These are phyloP conservation scores for Sebastes hubbsi DNA, from an alignment of 2,797 vertebrate species.

Conservation along the genomic window DNA sequence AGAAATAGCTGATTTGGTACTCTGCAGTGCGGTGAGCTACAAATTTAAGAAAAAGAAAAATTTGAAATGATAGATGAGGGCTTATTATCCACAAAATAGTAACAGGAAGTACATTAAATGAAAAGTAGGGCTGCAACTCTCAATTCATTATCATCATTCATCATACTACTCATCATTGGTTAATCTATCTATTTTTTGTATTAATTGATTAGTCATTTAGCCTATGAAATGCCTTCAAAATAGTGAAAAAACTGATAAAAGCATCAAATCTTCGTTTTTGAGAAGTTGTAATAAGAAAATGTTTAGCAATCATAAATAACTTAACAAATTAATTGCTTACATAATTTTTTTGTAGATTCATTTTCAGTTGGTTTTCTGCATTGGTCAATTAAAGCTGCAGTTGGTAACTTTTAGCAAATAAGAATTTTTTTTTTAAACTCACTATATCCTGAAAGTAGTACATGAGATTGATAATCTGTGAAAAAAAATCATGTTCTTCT, in stretches of 20 bases:
- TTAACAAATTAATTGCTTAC: not conserved
- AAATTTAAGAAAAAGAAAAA: not conserved
- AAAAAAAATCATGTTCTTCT: too few species aligned
- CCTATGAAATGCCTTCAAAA: not conserved
- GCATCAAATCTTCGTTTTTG: not conserved
- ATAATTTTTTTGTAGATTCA: not conserved
- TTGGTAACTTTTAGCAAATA: too few species aligned
- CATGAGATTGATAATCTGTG: too few species aligned
- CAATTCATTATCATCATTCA: not conserved
- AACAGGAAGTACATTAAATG: not conserved
- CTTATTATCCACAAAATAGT: not conserved
- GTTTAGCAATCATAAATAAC: not conserved
- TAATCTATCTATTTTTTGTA: too few species aligned
- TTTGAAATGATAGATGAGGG: not conserved
- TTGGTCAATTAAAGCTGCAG: not conserved
- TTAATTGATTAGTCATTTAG: not conserved
- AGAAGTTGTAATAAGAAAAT: not conserved
- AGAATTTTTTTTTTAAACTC: too few species aligned
- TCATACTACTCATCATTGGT: not conserved
- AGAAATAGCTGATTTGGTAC: not conserved
- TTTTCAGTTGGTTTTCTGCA: not conserved
- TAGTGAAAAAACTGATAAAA: not conserved
- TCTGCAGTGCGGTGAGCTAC: not conserved
- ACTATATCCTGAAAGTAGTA: too few species aligned
- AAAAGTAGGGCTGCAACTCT: not conserved